A percentile compares a stretch with the other conserved stretches of the same genome.
Evolutionary conservation across 2,888 invertebrate genomes (phyloP).

Genomic region (Chymomyza procnemis): DNA sequence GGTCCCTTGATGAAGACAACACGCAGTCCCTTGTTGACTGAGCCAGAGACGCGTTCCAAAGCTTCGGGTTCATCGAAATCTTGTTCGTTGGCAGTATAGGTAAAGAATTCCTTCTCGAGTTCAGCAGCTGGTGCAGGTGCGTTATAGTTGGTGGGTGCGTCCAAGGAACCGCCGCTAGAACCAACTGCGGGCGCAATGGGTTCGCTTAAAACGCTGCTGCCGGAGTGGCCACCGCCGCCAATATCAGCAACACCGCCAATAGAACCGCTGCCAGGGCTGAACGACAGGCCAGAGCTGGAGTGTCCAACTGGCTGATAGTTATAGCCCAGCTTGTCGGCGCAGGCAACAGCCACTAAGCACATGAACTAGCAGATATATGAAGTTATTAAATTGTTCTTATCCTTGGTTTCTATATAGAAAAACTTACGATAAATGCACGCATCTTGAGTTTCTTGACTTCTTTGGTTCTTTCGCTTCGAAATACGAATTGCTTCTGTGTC

Average conservation of each 20-base stretch:
- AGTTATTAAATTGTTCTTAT: slow-evolving; percentile 3
- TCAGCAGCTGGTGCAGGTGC: slow-evolving; percentile 55
- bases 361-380: slow-evolving; percentile 40
- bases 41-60: slow-evolving; percentile 40
- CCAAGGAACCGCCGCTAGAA: slow-evolving; percentile 19
- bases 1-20: slow-evolving; percentile 73
- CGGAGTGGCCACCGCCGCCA: slow-evolving; percentile 7
- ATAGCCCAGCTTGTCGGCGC: slow-evolving; percentile 69
- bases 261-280: slow-evolving; percentile 47
- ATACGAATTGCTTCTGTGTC: slow-evolving; percentile 57
- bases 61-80: slow-evolving; percentile 59
- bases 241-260: slow-evolving; percentile 8
- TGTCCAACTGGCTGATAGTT: slow-evolving; percentile 69
- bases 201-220: slow-evolving; percentile 14
- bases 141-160: slow-evolving; percentile 44
- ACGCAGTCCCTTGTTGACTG: slow-evolving; percentile 63
- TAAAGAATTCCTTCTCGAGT: slow-evolving; percentile 65
- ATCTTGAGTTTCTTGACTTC: slow-evolving; percentile 38
- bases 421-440: slow-evolving; percentile 65
- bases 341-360: slow-evolving; percentile 66
- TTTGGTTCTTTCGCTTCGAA: slow-evolving; percentile 57
- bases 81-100: slow-evolving; percentile 67
- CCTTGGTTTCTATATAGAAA: slow-evolving; percentile 9
- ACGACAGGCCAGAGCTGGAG: slow-evolving; percentile 58
- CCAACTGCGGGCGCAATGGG: not conserved